These are phyloP conservation scores for Euthynnus affinis DNA, from an alignment of 2,797 vertebrate species.

Conservation along the genomic window DNA sequence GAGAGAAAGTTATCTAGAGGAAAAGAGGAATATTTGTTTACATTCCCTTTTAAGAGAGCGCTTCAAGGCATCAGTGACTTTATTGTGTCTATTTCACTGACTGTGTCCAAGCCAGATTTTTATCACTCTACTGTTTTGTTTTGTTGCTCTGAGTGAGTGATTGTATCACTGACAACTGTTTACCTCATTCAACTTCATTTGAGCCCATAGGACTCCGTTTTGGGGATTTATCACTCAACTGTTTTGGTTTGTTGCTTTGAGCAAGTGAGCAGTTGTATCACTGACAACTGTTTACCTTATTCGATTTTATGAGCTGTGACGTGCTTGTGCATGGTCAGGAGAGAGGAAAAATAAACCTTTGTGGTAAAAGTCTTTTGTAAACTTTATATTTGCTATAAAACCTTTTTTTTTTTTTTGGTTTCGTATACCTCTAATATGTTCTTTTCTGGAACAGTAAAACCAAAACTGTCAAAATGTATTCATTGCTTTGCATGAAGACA, in stretches of 20 bases:
- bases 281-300: conserved; percentile 49
- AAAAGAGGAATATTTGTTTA: conserved; percentile 56
- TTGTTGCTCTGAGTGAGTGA: conserved; percentile 8
- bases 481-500: background rate
- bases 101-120: conserved; percentile 62
- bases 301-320: conserved; percentile 37
- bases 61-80: conserved; percentile 44
- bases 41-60: conserved; percentile 51
- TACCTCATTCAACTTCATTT: conserved; percentile 39
- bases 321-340: background rate
- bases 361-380: background rate
- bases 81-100: conserved; percentile 60
- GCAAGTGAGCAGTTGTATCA: conserved; percentile 3
- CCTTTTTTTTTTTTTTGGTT: no score
- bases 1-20: background rate
- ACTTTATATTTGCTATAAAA: background rate
- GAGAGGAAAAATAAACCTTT: background rate
- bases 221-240: conserved; percentile 33
- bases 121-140: conserved; percentile 49
- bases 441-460: no score
- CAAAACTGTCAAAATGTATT: no score
- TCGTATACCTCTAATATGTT: background rate
- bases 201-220: background rate
- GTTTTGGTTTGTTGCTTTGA: conserved; percentile 34
- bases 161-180: conserved; percentile 43